Base-by-base conservation (phyloP, 2,888 invertebrate genomes). In the Eurytoma adleriae region DNA sequence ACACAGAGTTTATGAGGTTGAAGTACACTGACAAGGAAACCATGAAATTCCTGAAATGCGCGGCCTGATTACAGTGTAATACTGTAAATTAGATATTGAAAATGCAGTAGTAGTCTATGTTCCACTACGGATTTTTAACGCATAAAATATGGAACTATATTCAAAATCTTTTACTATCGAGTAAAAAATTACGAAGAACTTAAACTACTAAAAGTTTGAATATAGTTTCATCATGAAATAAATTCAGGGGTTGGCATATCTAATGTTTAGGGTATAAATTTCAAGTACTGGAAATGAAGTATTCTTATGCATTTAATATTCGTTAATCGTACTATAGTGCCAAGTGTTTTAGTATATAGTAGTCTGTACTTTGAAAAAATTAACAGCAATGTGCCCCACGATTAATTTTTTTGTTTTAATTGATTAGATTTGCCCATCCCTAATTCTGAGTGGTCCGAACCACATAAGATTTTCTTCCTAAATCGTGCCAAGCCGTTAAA, bases 401-500 rank as follows among this genome's bases (percentile, higher is more conserved):
- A 48, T 5, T 18, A 16, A 18, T 7, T 30, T 18, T 30, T 72
- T 16, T 40, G 40, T 10, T 40, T 40, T 40, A 40, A 56, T 50
- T 50, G 13, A 57, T 75, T 59, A 75, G 20, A 67, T 75, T 27
- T 67, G 67, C n/a, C 50, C 16, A 52, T 24, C 48, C 18, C 52
- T 68, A 52, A 24, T 30, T 10, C 16, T 24, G 50, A 57, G 67
- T 67, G 74, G 48, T 40, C 52, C 50, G 30, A 14, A 14, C 59
- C 52, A 16, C 50, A 75, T n/a, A 7, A 66, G 12, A 20, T 74
- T 59, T 70, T 70, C 77, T 77, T 77, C 72, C 18, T 66, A 73
- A 69, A 70, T 66, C 24, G 72, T 72, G 62, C 76, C 77, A 68
- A 72, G 61, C 50, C 69, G 14, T 27, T 67, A 1, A 20, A 64